phyloP scores from a whole-genome alignment of 2,888 invertebrate species.

The Drosophila mayaguana region DNA sequence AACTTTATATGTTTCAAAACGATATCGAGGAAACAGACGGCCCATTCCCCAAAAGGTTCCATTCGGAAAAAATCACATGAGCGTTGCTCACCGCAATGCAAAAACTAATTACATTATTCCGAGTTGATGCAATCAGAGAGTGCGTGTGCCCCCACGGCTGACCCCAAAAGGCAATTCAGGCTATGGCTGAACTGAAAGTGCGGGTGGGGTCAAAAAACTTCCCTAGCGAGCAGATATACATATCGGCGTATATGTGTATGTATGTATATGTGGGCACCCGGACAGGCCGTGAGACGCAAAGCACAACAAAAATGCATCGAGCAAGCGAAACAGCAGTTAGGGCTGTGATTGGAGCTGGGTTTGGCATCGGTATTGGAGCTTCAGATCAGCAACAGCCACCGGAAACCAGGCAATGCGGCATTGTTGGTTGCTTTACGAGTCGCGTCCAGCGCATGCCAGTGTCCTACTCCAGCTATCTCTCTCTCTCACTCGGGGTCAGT shows the following conservation, averaged over 20 bases:
- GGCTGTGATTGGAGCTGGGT: slow-evolving; percentile 18
- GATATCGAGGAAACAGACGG: background rate
- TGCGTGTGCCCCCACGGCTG: slow-evolving; percentile 57
- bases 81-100: slow-evolving; percentile 53
- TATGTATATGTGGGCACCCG: background rate
- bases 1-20: slow-evolving; percentile 1
- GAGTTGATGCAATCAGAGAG: slow-evolving; percentile 79
- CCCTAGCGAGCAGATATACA: background rate
- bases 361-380: slow-evolving; percentile 21
- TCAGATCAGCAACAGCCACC: slow-evolving; percentile 43
- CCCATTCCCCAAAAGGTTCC: background rate
- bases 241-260: background rate
- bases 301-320: slow-evolving; percentile 67
- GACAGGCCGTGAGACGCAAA: slow-evolving; percentile 71
- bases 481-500: slow-evolving; percentile 10
- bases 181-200: slow-evolving; percentile 74
- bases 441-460: slow-evolving; percentile 37
- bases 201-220: slow-evolving; percentile 24
- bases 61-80: slow-evolving; percentile 9
- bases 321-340: slow-evolving; percentile 32
- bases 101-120: slow-evolving; percentile 82
- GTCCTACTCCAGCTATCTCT: slow-evolving; percentile 6
- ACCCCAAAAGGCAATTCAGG: slow-evolving; percentile 62
- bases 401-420: slow-evolving; percentile 45
- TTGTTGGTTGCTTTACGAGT: slow-evolving; percentile 72